Evolutionary conservation across 2,888 invertebrate species (phyloP), one percentile per base, ranked within the genome.

Genomic region (Notocelia uddmanniana): DNA sequence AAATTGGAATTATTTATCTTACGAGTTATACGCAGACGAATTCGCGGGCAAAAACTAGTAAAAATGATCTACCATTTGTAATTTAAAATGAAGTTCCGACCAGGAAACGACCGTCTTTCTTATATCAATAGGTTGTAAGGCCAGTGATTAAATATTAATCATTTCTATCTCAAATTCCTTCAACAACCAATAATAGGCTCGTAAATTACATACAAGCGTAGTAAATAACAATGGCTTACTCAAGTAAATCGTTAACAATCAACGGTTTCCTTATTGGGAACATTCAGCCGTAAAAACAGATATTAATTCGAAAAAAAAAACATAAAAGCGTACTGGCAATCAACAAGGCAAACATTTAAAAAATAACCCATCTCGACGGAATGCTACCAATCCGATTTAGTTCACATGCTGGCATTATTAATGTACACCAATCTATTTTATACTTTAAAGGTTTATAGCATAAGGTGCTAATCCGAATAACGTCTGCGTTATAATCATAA

Each of bases 271-370:
- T 19, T 50, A 50, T 37, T 21, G 54, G 21, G 26, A 48, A 54
- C 26, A 64, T 52, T 54, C 6, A 52, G 34, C 34, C 50, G 18
- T 63, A 50, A 50, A 50, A 52, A 50, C 19, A 21, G 37, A 64
- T 37, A 21, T n/a, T 19, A 31, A 31, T 13, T 50, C 45, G 45
- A 57, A 18, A 52, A 54, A 52, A 52, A 64, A 34, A 54, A 54
- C 37, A 52, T 64, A 11, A 54, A 64, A 64, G 64, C 63, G 18
- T 31, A 52, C 63, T 63, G 64, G 64, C 64, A 64, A 64, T 64
- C 64, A 64, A 54, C 23, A 52, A 64, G 31, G 34, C 64, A 64
- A 64, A 54, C 21, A 64, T 64, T 31, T 9, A 64, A 64, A 64
- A 37, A 52, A 26, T 26, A 23, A 60, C 23, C 45, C 45, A 64